A percentile compares a stretch with the other conserved stretches of the same genome.
Evolutionary conservation across 1,140 invertebrate genomes (phyloP).

Genomic region (Drosophila teissieri): DNA sequence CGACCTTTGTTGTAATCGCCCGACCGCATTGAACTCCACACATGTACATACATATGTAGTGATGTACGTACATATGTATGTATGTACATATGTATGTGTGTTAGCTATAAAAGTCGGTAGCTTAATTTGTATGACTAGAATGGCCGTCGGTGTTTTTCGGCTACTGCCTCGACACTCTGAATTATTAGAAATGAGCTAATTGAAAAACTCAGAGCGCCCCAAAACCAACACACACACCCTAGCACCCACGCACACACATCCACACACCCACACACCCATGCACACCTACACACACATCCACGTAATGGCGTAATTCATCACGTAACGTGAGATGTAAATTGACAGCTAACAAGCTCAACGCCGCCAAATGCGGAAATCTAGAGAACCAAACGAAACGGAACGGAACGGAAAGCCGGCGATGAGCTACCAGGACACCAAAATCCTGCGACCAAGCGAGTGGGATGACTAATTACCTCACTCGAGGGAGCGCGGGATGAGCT

Average conservation of each 20-base stretch:
- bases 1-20: conserved; percentile 54
- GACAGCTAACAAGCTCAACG: conserved; percentile 47
- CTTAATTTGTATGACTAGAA: conserved; percentile 26
- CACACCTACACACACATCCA: conserved; percentile 1
- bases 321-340: conserved; percentile 57
- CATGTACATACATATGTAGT: too few relatives aligned
- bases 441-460: not conserved
- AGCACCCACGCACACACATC: not conserved
- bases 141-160: conserved; percentile 48
- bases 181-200: conserved; percentile 72
- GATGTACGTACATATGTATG: too few relatives aligned
- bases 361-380: conserved; percentile 5
- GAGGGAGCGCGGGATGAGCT: not conserved
- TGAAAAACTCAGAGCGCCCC: conserved; percentile 65
- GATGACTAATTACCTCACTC: not conserved
- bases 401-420: not conserved
- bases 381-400: not conserved
- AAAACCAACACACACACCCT: not conserved
- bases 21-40: conserved; percentile 40
- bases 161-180: conserved; percentile 40
- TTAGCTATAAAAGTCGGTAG: conserved; percentile 1
- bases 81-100: too few relatives aligned
- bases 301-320: conserved; percentile 63
- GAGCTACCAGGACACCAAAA: not conserved
- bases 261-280: not conserved